Conservation (phyloP, 2,888 invertebrate species). For the Empis livida region DNA sequence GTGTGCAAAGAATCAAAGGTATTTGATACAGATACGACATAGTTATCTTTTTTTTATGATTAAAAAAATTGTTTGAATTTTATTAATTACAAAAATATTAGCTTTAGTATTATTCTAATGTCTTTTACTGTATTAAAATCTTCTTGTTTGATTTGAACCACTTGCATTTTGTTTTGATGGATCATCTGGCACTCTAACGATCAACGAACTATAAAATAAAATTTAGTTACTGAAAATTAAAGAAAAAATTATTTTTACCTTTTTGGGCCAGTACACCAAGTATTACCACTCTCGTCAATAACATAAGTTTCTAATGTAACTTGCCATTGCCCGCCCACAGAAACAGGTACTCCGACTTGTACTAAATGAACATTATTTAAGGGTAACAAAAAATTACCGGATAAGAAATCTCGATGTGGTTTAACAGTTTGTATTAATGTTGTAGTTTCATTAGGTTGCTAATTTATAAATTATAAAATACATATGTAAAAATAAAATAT, state of each 20-base stretch:
- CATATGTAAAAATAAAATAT: background rate
- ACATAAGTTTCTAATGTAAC: conserved; percentile 76
- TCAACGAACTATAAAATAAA: conserved; percentile 21
- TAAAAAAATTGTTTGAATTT: no score
- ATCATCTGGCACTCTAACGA: conserved; percentile 34
- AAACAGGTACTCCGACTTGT: conserved; percentile 23
- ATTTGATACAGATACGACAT: no score
- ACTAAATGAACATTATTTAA: conserved; percentile 13
- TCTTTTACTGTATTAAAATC: conserved; percentile 9
- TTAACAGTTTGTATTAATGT: conserved; percentile 67
- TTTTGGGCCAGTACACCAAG: conserved; percentile 85
- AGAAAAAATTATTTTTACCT: conserved; percentile 37
- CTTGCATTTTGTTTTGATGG: conserved; percentile 21
- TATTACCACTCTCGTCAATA: conserved; percentile 66
- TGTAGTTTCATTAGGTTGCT: conserved; percentile 30
- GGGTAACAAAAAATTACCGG: conserved; percentile 72
- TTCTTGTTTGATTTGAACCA: conserved; percentile 10
- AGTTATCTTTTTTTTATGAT: no score
- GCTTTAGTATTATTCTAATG: no score
- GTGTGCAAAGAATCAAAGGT: no score
- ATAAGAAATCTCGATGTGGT: conserved; percentile 89
- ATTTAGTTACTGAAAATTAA: background rate
- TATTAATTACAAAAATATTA: no score
- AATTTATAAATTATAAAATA: background rate
- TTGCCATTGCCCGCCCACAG: conserved; percentile 52